A percentile compares a stretch with the other conserved stretches of the same genome.
Conservation (phyloP, 1,140 invertebrate species). For the Drosophila aff. region DNA sequence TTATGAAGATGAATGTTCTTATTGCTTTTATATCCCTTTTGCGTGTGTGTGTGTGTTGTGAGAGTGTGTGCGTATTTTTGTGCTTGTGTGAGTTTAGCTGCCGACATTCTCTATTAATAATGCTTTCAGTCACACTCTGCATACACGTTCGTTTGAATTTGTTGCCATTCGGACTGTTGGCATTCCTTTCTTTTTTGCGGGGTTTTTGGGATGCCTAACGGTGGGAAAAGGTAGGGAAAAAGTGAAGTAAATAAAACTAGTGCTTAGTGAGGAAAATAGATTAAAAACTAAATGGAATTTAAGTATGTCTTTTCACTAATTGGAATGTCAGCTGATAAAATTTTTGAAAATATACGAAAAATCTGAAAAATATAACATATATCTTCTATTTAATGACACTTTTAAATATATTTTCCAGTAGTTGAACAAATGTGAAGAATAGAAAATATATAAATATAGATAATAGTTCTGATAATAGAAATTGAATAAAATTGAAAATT, state of each 20-base stretch:
- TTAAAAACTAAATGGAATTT: neutral
- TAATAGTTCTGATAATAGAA: no score
- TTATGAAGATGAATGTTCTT: constrained; percentile 82
- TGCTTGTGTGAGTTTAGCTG: constrained; percentile 48
- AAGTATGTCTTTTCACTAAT: no score
- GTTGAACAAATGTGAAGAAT: no score
- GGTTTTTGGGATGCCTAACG: constrained; percentile 18
- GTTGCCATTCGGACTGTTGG: constrained; percentile 64
- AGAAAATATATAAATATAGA: no score
- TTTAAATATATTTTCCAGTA: no score
- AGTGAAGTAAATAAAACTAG: neutral
- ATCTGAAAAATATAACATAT: no score
- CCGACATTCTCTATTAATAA: constrained; percentile 81
- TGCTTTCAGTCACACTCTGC: constrained; percentile 82
- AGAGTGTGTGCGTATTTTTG: constrained; percentile 22
- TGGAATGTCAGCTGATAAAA: no score
- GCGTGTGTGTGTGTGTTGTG: constrained; percentile 35
- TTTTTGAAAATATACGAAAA: no score
- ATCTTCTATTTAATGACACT: no score
- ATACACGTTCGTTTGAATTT: constrained; percentile 75
- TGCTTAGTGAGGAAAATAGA: neutral
- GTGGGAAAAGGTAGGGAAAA: constrained; percentile 8
- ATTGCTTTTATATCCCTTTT: constrained; percentile 79
- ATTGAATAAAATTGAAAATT: no score
- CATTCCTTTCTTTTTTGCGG: constrained; percentile 19